Evolutionary conservation across 2,113 vertebrate genomes (phyloP).

Genomic region (Pagrus major): DNA sequence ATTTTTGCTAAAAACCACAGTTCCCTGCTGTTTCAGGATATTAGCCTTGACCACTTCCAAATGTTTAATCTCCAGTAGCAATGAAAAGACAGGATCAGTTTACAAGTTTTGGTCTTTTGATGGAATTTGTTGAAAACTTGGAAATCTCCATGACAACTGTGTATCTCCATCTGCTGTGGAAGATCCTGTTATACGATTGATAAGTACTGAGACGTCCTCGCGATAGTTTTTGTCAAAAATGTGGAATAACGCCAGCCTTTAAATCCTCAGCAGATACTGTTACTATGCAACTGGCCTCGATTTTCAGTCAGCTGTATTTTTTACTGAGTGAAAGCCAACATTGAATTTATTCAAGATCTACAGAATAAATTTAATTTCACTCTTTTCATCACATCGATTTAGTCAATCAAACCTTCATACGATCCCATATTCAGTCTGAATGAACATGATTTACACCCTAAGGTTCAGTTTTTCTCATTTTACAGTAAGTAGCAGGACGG

Average conservation of each 20-base stretch:
- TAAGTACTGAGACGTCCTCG: not conserved
- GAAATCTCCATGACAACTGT: not conserved
- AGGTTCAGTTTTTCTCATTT: not conserved
- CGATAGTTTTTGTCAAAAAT: not conserved
- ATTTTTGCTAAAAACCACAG: not conserved
- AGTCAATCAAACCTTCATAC: not conserved
- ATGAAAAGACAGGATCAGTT: not conserved
- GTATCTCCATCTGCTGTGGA: not conserved
- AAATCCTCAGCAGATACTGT: conserved; percentile 3
- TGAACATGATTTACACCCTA: not conserved
- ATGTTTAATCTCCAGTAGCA: too few species aligned
- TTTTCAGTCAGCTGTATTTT: not conserved
- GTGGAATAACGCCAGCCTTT: not conserved
- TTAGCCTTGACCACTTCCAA: not conserved
- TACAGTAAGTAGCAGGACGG: not conserved
- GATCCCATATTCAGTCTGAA: conserved; percentile 3
- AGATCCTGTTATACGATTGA: not conserved
- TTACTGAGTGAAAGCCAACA: not conserved
- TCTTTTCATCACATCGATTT: not conserved
- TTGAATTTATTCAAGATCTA: not conserved
- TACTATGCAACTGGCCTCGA: not conserved
- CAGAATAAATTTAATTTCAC: not conserved
- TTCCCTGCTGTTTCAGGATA: not conserved
- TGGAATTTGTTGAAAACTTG: not conserved
- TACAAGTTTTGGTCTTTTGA: not conserved